Base-by-base conservation (phyloP, 1,140 invertebrate species). In the Zaprionus gabonicus region DNA sequence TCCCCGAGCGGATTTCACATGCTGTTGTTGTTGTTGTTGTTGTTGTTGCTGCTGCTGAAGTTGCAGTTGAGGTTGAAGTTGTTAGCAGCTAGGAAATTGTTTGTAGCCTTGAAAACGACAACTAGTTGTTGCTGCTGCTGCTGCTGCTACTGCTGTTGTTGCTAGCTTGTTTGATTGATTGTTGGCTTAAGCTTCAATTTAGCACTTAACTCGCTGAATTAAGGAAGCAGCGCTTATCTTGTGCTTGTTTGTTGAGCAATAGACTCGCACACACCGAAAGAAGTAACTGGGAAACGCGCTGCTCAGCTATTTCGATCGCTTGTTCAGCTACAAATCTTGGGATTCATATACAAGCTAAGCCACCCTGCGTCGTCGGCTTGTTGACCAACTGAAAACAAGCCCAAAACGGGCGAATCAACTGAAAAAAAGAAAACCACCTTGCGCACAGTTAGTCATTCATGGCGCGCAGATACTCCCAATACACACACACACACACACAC, bases 381-480 rank as follows among this genome's bases (percentile, higher is more conserved):
- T 65, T 67, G 58, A 28, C 57, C 65, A 74, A 69, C 49, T 56
- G 15, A 69, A 71, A 34, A 59, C 68, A 58, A 71, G 31, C 53
- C 44, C 44, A 28, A 28, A 44, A 34, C 20, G 20, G 46, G 46
- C 46, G 17, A 38, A 55, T 10, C 36, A 53, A 7, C 57, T n/a
- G 27, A 66, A 49, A 44, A 53, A 81, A 62, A 75, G 82, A 84
- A 84, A 88, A 85, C 55, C 84, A 88, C 84, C 85, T 88, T 88
- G 85, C 84, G 86, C 84, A 80, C 78, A 88, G 83, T 87, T 87
- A 87, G 83, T 87, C 84, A 87, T 87, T 81, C 76, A 76, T 49
- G 44, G 59, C 60, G 49, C 46, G 74, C 60, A 82, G 56, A 82
- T 36, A 59, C 65, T 55, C 12, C 51, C 53, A 4, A 36, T 15